These are phyloP conservation scores for Axea sp. DNA, from an alignment of 2,888 invertebrate genomes.

Conservation along the genomic window DNA sequence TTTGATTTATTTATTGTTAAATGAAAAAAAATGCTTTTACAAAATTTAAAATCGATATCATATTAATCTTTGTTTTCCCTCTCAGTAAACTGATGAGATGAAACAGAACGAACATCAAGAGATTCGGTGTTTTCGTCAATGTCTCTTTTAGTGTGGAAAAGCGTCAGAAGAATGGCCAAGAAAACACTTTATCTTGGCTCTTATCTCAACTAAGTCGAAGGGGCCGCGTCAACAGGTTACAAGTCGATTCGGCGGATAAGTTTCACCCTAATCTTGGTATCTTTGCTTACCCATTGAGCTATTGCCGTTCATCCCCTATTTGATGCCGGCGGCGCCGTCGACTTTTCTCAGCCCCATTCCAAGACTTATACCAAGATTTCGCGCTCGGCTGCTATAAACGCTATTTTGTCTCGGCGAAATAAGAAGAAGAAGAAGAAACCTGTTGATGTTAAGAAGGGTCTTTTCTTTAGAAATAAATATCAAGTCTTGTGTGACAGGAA, in stretches of 20 bases:
- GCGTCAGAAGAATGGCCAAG: conserved; percentile 66
- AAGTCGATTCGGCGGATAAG: conserved; percentile 69
- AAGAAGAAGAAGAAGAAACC: conserved; percentile 69
- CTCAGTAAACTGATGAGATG: too few relatives aligned
- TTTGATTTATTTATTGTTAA: too few relatives aligned
- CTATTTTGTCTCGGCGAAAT: conserved; percentile 45
- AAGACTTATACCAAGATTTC: conserved; percentile 71
- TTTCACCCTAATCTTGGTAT: conserved; percentile 63
- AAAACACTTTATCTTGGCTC: conserved; percentile 73
- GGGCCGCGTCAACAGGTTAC: conserved; percentile 76
- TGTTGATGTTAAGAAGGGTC: conserved; percentile 69
- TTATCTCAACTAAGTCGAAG: conserved; percentile 58
- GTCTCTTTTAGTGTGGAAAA: too few relatives aligned
- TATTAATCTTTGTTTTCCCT: too few relatives aligned
- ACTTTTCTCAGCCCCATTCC: conserved; percentile 68
- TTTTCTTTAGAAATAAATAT: conserved; percentile 21
- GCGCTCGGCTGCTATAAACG: conserved; percentile 61
- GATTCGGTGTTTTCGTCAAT: too few relatives aligned
- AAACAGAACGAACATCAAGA: too few relatives aligned
- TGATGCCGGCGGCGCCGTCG: conserved; percentile 59
- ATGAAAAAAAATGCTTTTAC: too few relatives aligned
- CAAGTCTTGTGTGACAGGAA: conserved; percentile 32
- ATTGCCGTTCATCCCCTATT: conserved; percentile 62
- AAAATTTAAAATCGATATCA: too few relatives aligned
- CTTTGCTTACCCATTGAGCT: conserved; percentile 62